Evolutionary conservation across 1,140 invertebrate species (phyloP).

Genomic region (Cotesia chilonis): DNA sequence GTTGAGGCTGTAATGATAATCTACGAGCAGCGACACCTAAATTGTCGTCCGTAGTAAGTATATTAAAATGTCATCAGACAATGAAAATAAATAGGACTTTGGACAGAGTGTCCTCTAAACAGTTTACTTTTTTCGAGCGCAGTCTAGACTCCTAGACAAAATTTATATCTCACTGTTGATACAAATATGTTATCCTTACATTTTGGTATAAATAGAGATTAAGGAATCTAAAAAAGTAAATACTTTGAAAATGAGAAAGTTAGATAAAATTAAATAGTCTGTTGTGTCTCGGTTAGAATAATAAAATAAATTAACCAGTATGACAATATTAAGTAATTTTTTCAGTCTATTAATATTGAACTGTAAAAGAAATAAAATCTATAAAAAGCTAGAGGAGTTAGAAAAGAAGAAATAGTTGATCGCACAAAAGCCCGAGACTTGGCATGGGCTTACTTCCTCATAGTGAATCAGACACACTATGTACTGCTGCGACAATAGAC

Average conservation of each 20-base stretch:
- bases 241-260: conserved; percentile 3
- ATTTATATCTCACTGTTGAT: no score
- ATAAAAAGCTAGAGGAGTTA: background rate
- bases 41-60: background rate
- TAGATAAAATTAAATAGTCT: background rate
- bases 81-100: conserved; percentile 6
- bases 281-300: background rate
- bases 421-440: conserved; percentile 10
- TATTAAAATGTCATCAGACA: background rate
- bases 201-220: background rate
- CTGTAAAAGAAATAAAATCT: background rate
- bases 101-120: no score
- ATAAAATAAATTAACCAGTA: no score
- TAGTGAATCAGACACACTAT: background rate
- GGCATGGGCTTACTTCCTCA: conserved; percentile 16
- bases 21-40: background rate
- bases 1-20: conserved; percentile 7
- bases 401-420: conserved; percentile 6
- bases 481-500: conserved; percentile 4
- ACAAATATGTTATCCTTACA: no score
- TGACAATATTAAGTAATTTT: no score
- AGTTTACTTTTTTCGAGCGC: no score
- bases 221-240: background rate
- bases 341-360: background rate
- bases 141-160: no score